A percentile compares a stretch with the other conserved stretches of the same genome.
phyloP scores from a whole-genome alignment of 2,113 vertebrate species.

The Gasterosteus nipponicus region DNA sequence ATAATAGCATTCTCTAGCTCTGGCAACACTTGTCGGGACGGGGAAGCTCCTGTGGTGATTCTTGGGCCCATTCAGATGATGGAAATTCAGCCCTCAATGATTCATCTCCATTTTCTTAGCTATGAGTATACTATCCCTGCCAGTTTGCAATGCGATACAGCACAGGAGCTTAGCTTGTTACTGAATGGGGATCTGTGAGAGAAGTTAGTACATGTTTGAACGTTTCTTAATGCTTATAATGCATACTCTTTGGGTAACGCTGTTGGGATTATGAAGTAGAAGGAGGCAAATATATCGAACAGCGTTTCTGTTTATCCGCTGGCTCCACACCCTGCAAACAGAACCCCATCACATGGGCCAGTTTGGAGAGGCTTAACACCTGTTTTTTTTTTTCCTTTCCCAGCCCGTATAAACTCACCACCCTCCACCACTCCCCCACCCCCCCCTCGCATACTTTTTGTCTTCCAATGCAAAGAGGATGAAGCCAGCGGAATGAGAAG shows the following conservation, averaged over 20 bases:
- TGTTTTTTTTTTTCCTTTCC: constrained; percentile 65
- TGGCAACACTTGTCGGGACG: constrained; percentile 51
- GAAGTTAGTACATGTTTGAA: constrained; percentile 77
- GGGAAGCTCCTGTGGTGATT: constrained; percentile 59
- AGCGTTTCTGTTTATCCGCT: constrained; percentile 73
- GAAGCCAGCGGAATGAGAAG: constrained; percentile 76
- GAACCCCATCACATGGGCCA: constrained; percentile 76
- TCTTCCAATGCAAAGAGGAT: constrained; percentile 83
- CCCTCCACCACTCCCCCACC: constrained; percentile 49
- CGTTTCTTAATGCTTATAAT: constrained; percentile 71
- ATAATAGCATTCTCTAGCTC: constrained; percentile 55
- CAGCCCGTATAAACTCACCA: constrained; percentile 70
- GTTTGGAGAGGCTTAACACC: constrained; percentile 82
- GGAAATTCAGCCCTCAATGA: constrained; percentile 70
- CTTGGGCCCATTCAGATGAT: constrained; percentile 64
- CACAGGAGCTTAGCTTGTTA: constrained; percentile 70
- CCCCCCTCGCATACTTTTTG: constrained; percentile 78
- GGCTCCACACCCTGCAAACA: constrained; percentile 73
- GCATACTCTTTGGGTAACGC: constrained; percentile 71
- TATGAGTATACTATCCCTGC: constrained; percentile 68
- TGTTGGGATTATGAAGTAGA: constrained; percentile 74
- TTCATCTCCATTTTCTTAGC: constrained; percentile 74
- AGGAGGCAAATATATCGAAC: constrained; percentile 71
- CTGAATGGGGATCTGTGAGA: constrained; percentile 71
- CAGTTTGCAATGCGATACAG: constrained; percentile 73